phyloP scores from a whole-genome alignment of 53 echinoderm and acorn worm species.

The Pentamera pediparva region DNA sequence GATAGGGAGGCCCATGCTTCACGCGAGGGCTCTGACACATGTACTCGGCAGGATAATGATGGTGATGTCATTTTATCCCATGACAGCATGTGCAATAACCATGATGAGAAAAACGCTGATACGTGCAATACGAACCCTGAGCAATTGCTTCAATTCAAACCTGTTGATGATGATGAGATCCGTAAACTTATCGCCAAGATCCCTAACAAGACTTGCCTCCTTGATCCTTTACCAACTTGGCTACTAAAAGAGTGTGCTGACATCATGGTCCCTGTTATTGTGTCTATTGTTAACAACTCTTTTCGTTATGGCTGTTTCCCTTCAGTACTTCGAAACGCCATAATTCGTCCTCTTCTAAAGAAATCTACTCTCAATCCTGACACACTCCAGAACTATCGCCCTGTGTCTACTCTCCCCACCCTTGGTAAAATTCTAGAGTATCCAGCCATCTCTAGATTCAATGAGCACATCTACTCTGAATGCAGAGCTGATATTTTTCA shows the following conservation, averaged over 20 bases:
- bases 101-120: neutral
- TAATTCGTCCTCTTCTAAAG: neutral
- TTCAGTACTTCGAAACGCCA: neutral
- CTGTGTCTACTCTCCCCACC: neutral
- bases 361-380: neutral
- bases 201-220: neutral
- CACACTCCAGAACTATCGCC: neutral
- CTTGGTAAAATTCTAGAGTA: neutral
- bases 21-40: too few relatives aligned
- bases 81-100: neutral
- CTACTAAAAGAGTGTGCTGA: constrained; percentile 2
- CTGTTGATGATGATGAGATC: neutral
- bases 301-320: neutral
- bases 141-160: too few relatives aligned
- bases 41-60: neutral
- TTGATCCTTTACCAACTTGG: constrained; percentile 18
- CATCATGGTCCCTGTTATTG: neutral
- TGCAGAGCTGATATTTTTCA: neutral
- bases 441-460: neutral
- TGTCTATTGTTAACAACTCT: neutral
- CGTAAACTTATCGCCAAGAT: neutral
- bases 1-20: too few relatives aligned
- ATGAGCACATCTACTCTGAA: neutral
- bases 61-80: neutral
- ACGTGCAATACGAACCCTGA: neutral